These are phyloP conservation scores for Campaea margaritaria DNA, from an alignment of 2,888 invertebrate species.

Conservation along the genomic window DNA sequence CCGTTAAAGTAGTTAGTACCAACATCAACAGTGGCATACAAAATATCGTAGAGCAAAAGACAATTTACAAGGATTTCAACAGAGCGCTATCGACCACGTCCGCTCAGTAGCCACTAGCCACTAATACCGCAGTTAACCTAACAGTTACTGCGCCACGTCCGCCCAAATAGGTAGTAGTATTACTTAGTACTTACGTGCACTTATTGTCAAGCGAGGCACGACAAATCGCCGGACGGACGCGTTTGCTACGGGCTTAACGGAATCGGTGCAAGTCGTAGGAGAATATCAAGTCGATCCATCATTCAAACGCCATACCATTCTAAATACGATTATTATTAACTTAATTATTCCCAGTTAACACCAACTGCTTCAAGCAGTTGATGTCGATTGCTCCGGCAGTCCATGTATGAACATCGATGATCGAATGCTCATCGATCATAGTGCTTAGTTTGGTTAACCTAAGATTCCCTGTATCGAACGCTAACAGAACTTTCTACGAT, in stretches of 20 bases:
- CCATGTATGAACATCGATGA: no score
- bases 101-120: constrained; percentile 2
- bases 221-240: constrained; percentile 57
- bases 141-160: constrained; percentile 21
- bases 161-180: constrained; percentile 39
- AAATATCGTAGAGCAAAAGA: no score
- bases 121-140: constrained; percentile 11
- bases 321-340: not conserved
- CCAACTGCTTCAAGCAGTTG: no score
- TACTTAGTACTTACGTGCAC: constrained; percentile 51
- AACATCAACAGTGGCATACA: no score
- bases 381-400: no score
- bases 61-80: no score
- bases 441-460: no score
- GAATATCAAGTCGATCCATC: constrained; percentile 32
- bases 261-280: constrained; percentile 47
- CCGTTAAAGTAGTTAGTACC: no score
- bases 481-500: no score
- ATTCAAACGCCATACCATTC: constrained; percentile 5
- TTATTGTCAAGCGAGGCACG: constrained; percentile 65
- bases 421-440: no score
- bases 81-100: constrained; percentile 6
- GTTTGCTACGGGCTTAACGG: constrained; percentile 55
- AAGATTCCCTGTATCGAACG: no score
- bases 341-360: no score